A percentile compares a stretch with the other conserved stretches of the same genome.
Evolutionary conservation across 2,888 invertebrate species (phyloP).

Genomic region (Zelleria hepariella): DNA sequence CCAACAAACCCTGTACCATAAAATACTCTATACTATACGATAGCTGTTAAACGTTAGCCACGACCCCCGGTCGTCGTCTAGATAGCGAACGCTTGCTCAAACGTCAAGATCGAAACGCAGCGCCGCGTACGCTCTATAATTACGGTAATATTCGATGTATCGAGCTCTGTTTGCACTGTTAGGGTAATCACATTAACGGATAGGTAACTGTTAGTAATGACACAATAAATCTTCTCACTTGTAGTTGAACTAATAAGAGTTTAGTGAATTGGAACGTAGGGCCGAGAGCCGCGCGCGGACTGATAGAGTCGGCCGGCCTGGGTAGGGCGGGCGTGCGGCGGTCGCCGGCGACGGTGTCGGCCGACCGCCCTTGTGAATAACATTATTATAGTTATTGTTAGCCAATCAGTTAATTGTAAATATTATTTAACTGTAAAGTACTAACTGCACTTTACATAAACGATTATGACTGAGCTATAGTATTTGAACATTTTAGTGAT

Average conservation of each 20-base stretch:
- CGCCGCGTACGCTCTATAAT: constrained; percentile 12
- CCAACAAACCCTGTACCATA: neutral
- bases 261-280: constrained; percentile 30
- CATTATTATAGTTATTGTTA: constrained; percentile 36
- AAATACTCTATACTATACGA: constrained; percentile 2
- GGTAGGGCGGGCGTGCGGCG: constrained; percentile 16
- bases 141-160: constrained; percentile 25
- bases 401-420: constrained; percentile 53
- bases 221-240: constrained; percentile 47
- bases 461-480: constrained; percentile 60
- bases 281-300: constrained; percentile 6
- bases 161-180: constrained; percentile 39
- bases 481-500: constrained; percentile 43
- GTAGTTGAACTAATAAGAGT: constrained; percentile 37
- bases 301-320: neutral
- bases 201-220: constrained; percentile 48
- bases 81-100: constrained; percentile 7
- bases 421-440: constrained; percentile 40
- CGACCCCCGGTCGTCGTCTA: constrained; percentile 5
- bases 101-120: neutral
- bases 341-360: constrained; percentile 19
- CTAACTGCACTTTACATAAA: constrained; percentile 53
- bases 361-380: constrained; percentile 39
- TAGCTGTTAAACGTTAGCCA: constrained; percentile 1
- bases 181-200: constrained; percentile 42